Evolutionary conservation across 92 coral and sea anemone genomes (phyloP), one percentile per base, ranked within the genome.

Genomic region (Hydrozoanthus gracilis): DNA sequence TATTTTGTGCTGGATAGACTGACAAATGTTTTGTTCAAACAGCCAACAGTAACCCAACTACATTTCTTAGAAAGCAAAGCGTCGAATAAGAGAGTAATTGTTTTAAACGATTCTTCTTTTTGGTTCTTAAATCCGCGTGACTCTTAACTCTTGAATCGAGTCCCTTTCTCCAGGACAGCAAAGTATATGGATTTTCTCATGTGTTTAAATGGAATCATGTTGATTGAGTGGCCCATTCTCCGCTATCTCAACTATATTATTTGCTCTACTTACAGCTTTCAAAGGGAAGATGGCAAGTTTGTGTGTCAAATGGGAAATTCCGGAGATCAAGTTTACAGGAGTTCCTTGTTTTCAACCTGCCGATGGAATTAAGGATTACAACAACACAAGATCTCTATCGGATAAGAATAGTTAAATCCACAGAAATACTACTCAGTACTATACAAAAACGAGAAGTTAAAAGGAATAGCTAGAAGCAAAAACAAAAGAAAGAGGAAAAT

Each of bases 271-370:
- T 92, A 96, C 99, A 96, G 77, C 99, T 96, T 89, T 96, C 99
- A 87, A 96, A 96, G 18, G 99, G 95, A 50, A 96, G 94, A 62
- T 94, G 90, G 64, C 99, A 96, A 13, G 93, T 90, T 75, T 96
- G 99, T 51, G 88, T 88, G 74, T 96, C 99, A 27, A 95, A 92
- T 6, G 99, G 99, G 82, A 92, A 96, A 76, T 96, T 92, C 50
- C 99, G 90, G n/a, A 96, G 92, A 71, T 96, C 93, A 86, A 96
- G 64, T 91, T 93, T 96, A 82, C 99, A 96, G 5, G 99, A 95
- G 49, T 94, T 94, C 75, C 93, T 90, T 18, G 95, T 94, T 20
- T 92, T 93, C 65, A 94, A 60, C 88, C 98, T 94, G 90, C 61
- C 51, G 54, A 77, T 10, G 39, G 45, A 75, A 44, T 15, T 51